Conservation (phyloP, 2,113 vertebrate species). For the Alectura lathami region DNA sequence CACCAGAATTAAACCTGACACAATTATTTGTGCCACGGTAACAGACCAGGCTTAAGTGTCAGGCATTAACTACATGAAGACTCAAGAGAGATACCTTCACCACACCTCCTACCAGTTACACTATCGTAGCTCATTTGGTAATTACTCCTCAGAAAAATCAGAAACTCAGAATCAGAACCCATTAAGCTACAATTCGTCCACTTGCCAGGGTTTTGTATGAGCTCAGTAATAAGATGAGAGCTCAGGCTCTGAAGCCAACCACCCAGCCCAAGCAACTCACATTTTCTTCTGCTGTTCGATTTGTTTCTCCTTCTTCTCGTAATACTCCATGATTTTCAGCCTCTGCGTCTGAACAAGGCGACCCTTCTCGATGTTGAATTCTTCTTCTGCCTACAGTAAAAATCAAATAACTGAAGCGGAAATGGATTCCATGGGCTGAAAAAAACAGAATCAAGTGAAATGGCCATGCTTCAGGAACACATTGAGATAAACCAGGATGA, state of each 20-base stretch:
- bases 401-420: slow-evolving; percentile 43
- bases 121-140: not conserved
- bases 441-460: slow-evolving; percentile 43
- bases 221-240: not conserved
- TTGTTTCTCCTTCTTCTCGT: slow-evolving; percentile 99
- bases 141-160: not conserved
- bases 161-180: not conserved
- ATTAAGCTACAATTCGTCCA: not conserved
- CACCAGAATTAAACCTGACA: not conserved
- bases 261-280: slow-evolving; percentile 73
- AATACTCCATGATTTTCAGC: slow-evolving; percentile 99
- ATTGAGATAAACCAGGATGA: not conserved
- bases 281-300: slow-evolving; percentile 99
- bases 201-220: not conserved
- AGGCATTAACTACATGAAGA: not conserved
- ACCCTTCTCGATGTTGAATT: slow-evolving; percentile 99
- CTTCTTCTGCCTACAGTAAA: slow-evolving; percentile 90
- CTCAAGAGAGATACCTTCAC: not conserved
- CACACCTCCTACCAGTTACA: not conserved
- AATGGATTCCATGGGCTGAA: slow-evolving; percentile 31
- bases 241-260: not conserved
- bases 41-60: not conserved
- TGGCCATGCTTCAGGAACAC: not conserved
- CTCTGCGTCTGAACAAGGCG: slow-evolving; percentile 97
- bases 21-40: not conserved